phyloP scores from a whole-genome alignment of 2,113 vertebrate genomes.

The Psettodes erumei region DNA sequence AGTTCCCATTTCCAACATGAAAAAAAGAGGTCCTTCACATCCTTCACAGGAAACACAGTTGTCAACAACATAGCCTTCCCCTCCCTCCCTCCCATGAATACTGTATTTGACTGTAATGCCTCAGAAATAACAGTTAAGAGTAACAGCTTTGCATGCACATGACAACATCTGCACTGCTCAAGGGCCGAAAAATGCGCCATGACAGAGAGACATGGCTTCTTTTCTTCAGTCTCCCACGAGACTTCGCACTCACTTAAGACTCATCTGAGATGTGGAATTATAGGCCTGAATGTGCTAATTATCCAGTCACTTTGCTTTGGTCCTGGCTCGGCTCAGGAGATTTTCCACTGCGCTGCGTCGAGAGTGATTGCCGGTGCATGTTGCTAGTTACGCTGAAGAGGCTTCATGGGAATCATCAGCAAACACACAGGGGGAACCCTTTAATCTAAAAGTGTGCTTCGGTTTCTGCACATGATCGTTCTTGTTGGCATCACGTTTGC shows the following conservation, averaged over 20 bases:
- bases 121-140: too few relatives aligned
- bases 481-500: too few relatives aligned
- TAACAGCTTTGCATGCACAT: background rate
- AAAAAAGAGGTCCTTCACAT: too few relatives aligned
- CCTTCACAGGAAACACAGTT: too few relatives aligned
- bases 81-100: too few relatives aligned
- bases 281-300: conserved; percentile 64
- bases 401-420: conserved; percentile 44
- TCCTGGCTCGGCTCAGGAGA: conserved; percentile 49
- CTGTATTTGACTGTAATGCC: too few relatives aligned
- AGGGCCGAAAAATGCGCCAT: background rate
- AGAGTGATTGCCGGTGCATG: conserved; percentile 40
- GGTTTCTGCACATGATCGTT: background rate
- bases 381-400: conserved; percentile 46
- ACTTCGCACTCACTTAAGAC: conserved; percentile 49
- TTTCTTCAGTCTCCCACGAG: conserved; percentile 37
- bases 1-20: too few relatives aligned
- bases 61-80: too few relatives aligned
- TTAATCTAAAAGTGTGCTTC: conserved; percentile 35
- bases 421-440: conserved; percentile 23
- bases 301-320: conserved; percentile 47
- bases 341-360: conserved; percentile 14
- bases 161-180: conserved; percentile 21
- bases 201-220: conserved; percentile 24
- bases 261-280: conserved; percentile 56